A percentile compares a stretch with the other conserved stretches of the same genome.
These are phyloP conservation scores for Lepisosteus oculatus DNA, from an alignment of 2,113 vertebrate genomes.

Conservation along the genomic window DNA sequence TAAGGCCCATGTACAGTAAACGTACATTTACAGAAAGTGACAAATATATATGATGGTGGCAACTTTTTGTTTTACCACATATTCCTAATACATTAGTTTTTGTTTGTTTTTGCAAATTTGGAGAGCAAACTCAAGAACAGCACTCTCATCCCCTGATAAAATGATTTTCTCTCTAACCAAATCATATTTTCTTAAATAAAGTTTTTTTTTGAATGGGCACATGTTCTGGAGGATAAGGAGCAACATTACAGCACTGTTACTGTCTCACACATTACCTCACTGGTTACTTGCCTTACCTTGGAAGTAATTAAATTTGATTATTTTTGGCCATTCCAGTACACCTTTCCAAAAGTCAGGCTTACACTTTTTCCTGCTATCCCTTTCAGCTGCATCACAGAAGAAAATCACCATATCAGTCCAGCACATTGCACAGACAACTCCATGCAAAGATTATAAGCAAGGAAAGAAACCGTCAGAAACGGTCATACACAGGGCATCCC, in stretches of 20 bases:
- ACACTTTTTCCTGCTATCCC: slow-evolving; percentile 44
- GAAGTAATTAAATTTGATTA: slow-evolving; percentile 52
- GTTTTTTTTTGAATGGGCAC: neutral
- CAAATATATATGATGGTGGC: too few species aligned
- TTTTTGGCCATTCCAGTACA: slow-evolving; percentile 57
- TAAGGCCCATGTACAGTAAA: too few species aligned
- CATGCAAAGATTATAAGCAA: slow-evolving; percentile 26
- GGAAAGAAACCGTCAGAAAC: slow-evolving; percentile 41
- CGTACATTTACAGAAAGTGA: too few species aligned
- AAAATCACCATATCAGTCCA: slow-evolving; percentile 17
- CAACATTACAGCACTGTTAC: neutral
- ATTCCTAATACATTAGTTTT: too few species aligned
- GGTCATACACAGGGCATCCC: neutral
- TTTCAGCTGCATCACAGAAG: slow-evolving; percentile 30
- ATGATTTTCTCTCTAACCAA: too few species aligned
- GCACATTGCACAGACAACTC: slow-evolving; percentile 14
- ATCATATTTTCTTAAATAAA: neutral
- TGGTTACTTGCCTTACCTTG: slow-evolving; percentile 52
- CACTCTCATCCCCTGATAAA: too few species aligned
- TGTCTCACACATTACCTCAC: slow-evolving; percentile 4
- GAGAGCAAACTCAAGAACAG: too few species aligned
- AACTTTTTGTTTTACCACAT: too few species aligned
- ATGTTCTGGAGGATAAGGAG: neutral
- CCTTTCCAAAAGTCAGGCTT: slow-evolving; percentile 55
- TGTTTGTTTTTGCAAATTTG: too few species aligned